phyloP scores from a whole-genome alignment of 2,888 invertebrate genomes.

The Chirona hameri region DNA sequence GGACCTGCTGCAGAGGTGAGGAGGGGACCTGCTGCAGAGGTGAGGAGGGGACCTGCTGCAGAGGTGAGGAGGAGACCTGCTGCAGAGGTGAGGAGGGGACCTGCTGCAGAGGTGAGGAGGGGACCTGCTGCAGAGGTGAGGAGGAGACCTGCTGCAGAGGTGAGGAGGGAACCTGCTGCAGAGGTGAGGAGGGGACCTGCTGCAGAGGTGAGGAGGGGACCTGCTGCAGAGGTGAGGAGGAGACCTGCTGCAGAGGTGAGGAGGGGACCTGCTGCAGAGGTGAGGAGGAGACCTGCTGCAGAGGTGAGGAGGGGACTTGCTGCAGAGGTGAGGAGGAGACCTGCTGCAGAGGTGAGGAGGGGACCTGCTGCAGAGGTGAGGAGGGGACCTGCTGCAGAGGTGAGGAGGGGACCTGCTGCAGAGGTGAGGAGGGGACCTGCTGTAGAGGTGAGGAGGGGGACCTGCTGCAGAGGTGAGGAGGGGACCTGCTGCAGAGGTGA shows the following conservation, averaged over 20 bases:
- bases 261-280: slow-evolving; percentile 43
- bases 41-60: slow-evolving; percentile 42
- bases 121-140: slow-evolving; percentile 42
- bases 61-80: slow-evolving; percentile 42
- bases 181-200: slow-evolving; percentile 41
- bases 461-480: slow-evolving; percentile 42
- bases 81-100: slow-evolving; percentile 42
- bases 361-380: slow-evolving; percentile 42
- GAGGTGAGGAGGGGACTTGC: slow-evolving; percentile 41
- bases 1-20: slow-evolving; percentile 42
- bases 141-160: slow-evolving; percentile 43
- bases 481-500: slow-evolving; percentile 43
- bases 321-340: slow-evolving; percentile 43
- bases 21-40: slow-evolving; percentile 43
- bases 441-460: slow-evolving; percentile 43
- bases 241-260: slow-evolving; percentile 43
- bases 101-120: slow-evolving; percentile 42
- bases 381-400: slow-evolving; percentile 43
- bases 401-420: slow-evolving; percentile 42
- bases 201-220: slow-evolving; percentile 42
- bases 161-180: slow-evolving; percentile 42
- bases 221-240: slow-evolving; percentile 42
- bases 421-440: slow-evolving; percentile 41
- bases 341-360: slow-evolving; percentile 42
- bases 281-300: slow-evolving; percentile 42